These are phyloP conservation scores for Pelvicachromis taeniatus DNA, from an alignment of 2,113 vertebrate genomes.

Conservation along the genomic window DNA sequence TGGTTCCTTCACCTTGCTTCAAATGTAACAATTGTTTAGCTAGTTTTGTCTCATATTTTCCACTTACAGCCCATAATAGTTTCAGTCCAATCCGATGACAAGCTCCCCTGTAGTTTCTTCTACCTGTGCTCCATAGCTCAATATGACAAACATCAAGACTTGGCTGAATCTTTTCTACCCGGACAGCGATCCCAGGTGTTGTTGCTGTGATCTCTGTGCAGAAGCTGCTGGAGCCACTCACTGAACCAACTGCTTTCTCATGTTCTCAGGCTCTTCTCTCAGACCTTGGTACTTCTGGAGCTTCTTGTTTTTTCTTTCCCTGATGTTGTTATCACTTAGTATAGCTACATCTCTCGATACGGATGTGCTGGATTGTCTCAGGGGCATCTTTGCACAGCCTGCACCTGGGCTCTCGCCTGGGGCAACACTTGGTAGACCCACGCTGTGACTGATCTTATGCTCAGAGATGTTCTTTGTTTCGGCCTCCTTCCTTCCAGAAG, in stretches of 20 bases:
- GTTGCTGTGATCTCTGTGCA: neutral
- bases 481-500: neutral
- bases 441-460: neutral
- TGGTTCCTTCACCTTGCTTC: slow-evolving; percentile 86
- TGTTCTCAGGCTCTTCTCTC: neutral
- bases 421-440: neutral
- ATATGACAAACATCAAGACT: neutral
- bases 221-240: neutral
- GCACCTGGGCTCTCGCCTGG: neutral
- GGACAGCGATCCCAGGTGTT: neutral
- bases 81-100: neutral
- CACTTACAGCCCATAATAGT: neutral
- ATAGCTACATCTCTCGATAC: neutral
- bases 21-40: slow-evolving; percentile 65
- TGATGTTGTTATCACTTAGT: neutral
- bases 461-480: neutral
- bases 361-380: neutral
- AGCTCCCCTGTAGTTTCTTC: neutral
- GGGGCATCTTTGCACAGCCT: neutral
- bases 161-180: neutral
- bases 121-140: neutral
- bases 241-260: neutral
- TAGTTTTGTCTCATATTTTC: neutral
- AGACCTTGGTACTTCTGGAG: neutral
- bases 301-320: neutral